Evolutionary conservation across 2,797 vertebrate genomes (phyloP).

Genomic region (Oreochromis mossambicus): DNA sequence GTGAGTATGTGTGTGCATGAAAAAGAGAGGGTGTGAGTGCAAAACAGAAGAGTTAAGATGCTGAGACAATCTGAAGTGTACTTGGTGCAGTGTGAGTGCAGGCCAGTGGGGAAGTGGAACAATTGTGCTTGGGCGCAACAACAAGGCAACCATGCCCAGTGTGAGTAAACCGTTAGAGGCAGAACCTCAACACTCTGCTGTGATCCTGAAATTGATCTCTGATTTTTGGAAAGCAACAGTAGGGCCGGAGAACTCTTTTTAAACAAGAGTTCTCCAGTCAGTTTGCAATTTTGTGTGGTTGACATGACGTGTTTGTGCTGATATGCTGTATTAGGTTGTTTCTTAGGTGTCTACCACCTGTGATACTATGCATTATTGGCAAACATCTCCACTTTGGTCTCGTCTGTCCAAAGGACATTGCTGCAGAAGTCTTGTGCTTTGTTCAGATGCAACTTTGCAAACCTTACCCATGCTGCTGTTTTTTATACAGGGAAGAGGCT

Average conservation of each 20-base stretch:
- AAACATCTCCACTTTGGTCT: background rate
- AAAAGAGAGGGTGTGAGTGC: background rate
- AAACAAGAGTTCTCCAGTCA: background rate
- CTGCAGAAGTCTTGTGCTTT: background rate
- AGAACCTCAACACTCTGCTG: background rate
- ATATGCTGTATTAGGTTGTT: background rate
- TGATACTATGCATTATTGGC: background rate
- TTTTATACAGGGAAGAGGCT: background rate
- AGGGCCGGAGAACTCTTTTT: background rate
- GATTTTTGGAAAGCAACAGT: background rate
- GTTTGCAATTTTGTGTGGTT: background rate
- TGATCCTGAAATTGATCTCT: background rate
- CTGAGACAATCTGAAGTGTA: background rate
- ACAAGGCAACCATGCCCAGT: background rate
- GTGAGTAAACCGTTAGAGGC: background rate
- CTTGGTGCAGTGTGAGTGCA: background rate
- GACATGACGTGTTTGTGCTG: background rate
- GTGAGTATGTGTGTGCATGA: background rate
- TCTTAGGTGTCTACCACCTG: background rate
- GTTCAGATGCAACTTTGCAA: background rate
- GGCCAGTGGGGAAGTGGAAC: background rate
- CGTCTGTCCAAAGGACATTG: background rate
- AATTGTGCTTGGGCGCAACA: background rate
- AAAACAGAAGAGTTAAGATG: background rate
- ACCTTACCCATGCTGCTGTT: background rate